These are phyloP conservation scores for Bothrops jararaca DNA, from an alignment of 2,113 vertebrate species.

Conservation along the genomic window DNA sequence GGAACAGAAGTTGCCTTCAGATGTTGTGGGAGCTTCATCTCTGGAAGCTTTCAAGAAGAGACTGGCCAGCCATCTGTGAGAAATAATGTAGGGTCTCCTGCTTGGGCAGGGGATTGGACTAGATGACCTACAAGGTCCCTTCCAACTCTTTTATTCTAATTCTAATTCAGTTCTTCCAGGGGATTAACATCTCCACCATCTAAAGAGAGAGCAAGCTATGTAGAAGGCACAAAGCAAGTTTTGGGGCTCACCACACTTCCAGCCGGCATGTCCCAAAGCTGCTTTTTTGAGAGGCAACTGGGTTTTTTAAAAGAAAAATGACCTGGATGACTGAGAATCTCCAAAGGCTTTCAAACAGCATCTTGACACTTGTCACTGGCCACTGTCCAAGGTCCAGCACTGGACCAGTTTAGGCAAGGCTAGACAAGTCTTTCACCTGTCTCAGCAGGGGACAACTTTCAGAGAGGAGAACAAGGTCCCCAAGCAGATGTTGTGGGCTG, in stretches of 20 bases:
- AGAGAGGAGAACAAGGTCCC: background rate
- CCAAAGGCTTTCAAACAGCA: background rate
- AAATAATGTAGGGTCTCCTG: no score
- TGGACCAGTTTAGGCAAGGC: background rate
- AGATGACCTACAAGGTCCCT: no score
- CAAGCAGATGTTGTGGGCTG: background rate
- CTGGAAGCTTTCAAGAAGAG: no score
- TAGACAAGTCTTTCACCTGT: background rate
- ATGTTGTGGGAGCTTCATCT: no score
- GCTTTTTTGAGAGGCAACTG: background rate
- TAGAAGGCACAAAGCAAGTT: background rate
- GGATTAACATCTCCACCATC: background rate
- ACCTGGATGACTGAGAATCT: background rate
- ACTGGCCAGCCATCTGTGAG: no score
- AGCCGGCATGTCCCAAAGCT: background rate
- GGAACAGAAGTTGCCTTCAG: no score
- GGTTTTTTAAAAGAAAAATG: background rate
- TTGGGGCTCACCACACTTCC: background rate
- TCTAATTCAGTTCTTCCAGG: background rate
- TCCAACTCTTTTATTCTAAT: no score
- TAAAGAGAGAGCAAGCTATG: background rate
- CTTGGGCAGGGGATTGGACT: no score
- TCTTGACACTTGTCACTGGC: background rate
- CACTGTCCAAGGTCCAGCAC: background rate
- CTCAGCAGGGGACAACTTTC: background rate